Evolutionary conservation across 2,113 vertebrate genomes (phyloP).

Genomic region (Eulemur macaco): DNA sequence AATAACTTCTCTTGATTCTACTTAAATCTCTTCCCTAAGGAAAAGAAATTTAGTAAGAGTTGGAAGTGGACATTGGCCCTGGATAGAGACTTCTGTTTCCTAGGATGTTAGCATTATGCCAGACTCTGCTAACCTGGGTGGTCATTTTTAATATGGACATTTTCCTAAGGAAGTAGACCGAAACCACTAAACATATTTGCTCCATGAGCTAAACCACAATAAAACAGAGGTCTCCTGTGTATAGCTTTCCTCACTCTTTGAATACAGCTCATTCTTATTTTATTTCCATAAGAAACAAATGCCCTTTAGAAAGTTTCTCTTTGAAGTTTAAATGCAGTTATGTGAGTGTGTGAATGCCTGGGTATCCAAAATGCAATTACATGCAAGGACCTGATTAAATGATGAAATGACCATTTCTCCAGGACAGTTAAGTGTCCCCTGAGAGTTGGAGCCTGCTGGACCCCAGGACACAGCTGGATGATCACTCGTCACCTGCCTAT

Average conservation of each 20-base stretch:
- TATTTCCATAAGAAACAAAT: conserved; percentile 74
- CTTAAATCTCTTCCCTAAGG: conserved; percentile 63
- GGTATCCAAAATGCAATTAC: conserved; percentile 81
- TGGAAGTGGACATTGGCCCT: conserved; percentile 65
- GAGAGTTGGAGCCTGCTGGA: conserved; percentile 66
- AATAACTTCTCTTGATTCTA: conserved; percentile 70
- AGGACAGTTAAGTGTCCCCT: conserved; percentile 72
- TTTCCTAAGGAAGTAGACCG: conserved; percentile 65
- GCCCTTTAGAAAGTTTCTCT: conserved; percentile 75
- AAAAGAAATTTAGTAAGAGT: conserved; percentile 64
- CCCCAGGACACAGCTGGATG: conserved; percentile 65
- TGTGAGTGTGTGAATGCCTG: conserved; percentile 69
- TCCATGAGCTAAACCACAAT: conserved; percentile 78
- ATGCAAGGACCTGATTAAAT: conserved; percentile 79
- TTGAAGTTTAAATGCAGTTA: conserved; percentile 68
- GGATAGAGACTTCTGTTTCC: conserved; percentile 65
- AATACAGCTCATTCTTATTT: conserved; percentile 74
- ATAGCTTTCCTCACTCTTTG: conserved; percentile 74
- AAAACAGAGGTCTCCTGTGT: conserved; percentile 73
- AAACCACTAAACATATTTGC: conserved; percentile 78
- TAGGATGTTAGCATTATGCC: conserved; percentile 48
- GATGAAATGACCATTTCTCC: conserved; percentile 72
- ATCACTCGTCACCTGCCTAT: conserved; percentile 76
- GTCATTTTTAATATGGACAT: conserved; percentile 73
- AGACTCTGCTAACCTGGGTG: conserved; percentile 70